Conservation (phyloP, 2,888 invertebrate genomes). For the Autographa gamma region DNA sequence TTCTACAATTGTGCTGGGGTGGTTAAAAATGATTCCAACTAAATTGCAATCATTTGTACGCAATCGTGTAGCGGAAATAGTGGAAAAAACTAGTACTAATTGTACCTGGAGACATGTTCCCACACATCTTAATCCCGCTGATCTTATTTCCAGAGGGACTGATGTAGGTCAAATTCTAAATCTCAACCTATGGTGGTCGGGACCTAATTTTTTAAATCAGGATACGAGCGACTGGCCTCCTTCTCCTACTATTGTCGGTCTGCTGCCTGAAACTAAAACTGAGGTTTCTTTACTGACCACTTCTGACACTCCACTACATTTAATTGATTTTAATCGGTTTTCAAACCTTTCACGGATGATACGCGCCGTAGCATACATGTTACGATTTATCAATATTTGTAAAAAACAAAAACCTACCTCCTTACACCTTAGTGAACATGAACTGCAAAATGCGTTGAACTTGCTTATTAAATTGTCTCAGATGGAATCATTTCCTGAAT, state of each 20-base stretch:
- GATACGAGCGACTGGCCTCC: conserved; percentile 1
- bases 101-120: conserved; percentile 16
- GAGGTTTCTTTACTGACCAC: not conserved
- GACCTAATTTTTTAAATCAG: not conserved
- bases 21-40: conserved; percentile 5
- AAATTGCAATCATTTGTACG: conserved; percentile 19
- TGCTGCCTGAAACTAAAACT: not conserved
- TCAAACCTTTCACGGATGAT: conserved; percentile 20
- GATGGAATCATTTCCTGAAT: conserved; percentile 17
- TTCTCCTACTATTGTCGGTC: not conserved
- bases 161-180: not conserved
- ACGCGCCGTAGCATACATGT: conserved; percentile 18
- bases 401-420: not conserved
- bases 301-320: not conserved
- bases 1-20: conserved; percentile 16
- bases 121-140: conserved; percentile 11
- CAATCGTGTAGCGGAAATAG: conserved; percentile 17
- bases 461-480: conserved; percentile 2
- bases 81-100: conserved; percentile 1
- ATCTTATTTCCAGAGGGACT: conserved; percentile 18
- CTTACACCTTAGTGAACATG: not conserved
- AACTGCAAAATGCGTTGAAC: conserved; percentile 7
- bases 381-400: conserved; percentile 24
- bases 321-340: conserved; percentile 13
- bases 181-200: not conserved